phyloP scores from a whole-genome alignment of 1,140 invertebrate genomes.

The Psix sp. region DNA sequence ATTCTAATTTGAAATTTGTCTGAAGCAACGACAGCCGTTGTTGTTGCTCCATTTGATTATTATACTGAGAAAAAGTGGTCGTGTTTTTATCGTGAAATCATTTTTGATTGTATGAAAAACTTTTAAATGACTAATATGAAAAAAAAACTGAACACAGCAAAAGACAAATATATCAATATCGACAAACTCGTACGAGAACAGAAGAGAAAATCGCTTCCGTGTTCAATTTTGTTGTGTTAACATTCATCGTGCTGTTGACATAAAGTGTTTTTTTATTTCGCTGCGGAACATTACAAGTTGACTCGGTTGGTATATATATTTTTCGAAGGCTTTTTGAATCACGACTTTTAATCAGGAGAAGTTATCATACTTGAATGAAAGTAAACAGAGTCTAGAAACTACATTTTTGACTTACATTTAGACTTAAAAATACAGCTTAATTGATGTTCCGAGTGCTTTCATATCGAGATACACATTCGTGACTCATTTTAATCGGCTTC shows the following conservation, averaged over 20 bases:
- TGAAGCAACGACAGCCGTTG: too few relatives aligned
- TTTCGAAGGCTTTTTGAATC: slow-evolving; percentile 35
- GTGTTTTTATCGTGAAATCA: neutral
- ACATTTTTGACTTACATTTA: neutral
- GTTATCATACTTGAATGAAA: slow-evolving; percentile 28
- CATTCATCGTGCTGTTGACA: slow-evolving; percentile 41
- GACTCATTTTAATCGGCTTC: too few relatives aligned
- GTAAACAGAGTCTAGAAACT: slow-evolving; percentile 1
- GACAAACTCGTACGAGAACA: slow-evolving; percentile 42
- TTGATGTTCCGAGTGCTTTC: too few relatives aligned
- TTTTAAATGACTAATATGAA: slow-evolving; percentile 46
- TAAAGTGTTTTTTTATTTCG: slow-evolving; percentile 34
- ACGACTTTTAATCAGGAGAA: slow-evolving; percentile 22
- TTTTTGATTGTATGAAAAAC: too few relatives aligned
- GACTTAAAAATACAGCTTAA: too few relatives aligned
- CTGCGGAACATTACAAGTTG: slow-evolving; percentile 22
- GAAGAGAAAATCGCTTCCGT: slow-evolving; percentile 28
- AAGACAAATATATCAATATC: slow-evolving; percentile 48
- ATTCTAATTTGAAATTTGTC: too few relatives aligned
- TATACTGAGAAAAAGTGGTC: too few relatives aligned
- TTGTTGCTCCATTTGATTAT: too few relatives aligned
- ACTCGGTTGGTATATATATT: slow-evolving; percentile 32
- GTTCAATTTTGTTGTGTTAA: slow-evolving; percentile 41
- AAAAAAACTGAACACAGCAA: slow-evolving; percentile 20
- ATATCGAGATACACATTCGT: too few relatives aligned